Conservation (phyloP, 2,113 vertebrate species). For the Campylomormyrus tamandua region DNA sequence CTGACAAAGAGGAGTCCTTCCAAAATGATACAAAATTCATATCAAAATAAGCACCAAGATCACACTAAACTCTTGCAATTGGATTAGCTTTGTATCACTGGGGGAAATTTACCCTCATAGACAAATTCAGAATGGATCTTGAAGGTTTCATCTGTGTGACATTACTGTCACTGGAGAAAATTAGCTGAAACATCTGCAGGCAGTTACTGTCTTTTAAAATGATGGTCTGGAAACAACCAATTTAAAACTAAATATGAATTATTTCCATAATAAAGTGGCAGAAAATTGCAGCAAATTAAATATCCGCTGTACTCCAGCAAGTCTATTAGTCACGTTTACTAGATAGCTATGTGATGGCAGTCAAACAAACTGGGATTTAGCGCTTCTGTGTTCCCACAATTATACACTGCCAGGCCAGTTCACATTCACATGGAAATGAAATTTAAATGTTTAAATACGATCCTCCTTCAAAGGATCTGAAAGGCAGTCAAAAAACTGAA, state of each 20-base stretch:
- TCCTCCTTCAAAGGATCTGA: neutral
- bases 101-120: neutral
- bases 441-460: neutral
- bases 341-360: neutral
- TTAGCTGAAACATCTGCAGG: neutral
- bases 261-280: neutral
- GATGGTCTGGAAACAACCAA: neutral
- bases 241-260: neutral
- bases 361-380: neutral
- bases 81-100: neutral
- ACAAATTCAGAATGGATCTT: neutral
- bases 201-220: neutral
- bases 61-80: neutral
- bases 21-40: neutral
- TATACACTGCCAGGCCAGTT: neutral
- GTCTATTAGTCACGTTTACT: neutral
- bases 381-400: neutral
- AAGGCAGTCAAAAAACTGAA: neutral
- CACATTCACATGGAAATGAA: neutral
- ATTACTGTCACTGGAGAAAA: neutral
- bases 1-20: neutral
- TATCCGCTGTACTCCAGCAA: neutral
- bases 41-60: neutral
- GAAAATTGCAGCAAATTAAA: conserved; percentile 1
- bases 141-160: neutral